These are phyloP conservation scores for Coptodon bakossiorum DNA, from an alignment of 2,113 vertebrate genomes.

Conservation along the genomic window DNA sequence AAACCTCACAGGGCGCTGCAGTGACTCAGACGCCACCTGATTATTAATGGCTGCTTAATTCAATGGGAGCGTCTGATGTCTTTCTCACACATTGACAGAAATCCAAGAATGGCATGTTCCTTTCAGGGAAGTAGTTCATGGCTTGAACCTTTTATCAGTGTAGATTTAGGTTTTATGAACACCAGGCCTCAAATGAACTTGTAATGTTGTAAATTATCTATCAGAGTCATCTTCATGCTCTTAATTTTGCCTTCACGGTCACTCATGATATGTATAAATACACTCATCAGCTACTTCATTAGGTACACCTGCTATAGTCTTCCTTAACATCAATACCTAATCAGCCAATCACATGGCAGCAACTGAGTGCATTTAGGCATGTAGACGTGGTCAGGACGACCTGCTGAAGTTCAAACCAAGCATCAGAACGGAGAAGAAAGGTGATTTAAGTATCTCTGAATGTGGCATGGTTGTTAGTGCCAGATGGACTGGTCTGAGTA, in stretches of 20 bases:
- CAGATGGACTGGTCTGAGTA: background rate
- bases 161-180: background rate
- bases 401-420: background rate
- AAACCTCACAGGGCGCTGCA: background rate
- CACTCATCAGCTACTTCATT: background rate
- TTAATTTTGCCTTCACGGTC: background rate
- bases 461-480: background rate
- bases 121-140: background rate
- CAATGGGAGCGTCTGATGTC: background rate
- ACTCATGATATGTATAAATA: background rate
- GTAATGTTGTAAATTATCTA: background rate
- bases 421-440: background rate
- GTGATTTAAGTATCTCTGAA: background rate
- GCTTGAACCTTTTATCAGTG: background rate
- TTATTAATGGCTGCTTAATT: background rate
- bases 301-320: background rate
- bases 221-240: background rate
- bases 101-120: background rate
- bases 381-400: background rate
- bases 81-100: background rate
- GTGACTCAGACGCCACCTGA: background rate
- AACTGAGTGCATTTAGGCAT: background rate
- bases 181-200: background rate
- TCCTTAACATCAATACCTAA: background rate
- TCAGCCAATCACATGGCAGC: background rate